These are phyloP conservation scores for Zaprionus africanus DNA, from an alignment of 1,140 invertebrate species.

Conservation along the genomic window DNA sequence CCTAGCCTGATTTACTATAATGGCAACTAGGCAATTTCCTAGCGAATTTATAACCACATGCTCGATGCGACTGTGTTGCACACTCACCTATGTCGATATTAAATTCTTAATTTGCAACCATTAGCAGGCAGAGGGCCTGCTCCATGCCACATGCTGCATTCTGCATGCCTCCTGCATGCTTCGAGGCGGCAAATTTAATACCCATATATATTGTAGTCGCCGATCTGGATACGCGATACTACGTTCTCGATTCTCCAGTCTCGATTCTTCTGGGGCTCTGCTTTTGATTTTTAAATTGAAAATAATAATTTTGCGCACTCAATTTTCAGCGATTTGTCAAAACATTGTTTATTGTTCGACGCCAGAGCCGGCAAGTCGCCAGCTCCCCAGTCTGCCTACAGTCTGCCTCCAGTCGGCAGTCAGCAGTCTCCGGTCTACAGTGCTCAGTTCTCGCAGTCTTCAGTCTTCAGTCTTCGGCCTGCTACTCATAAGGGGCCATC, in stretches of 20 bases:
- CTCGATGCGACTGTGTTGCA: neutral
- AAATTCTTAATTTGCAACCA: constrained; percentile 84
- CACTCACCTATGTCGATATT: constrained; percentile 58
- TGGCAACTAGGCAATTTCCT: constrained; percentile 60
- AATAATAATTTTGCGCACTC: constrained; percentile 84
- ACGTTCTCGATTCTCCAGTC: constrained; percentile 38
- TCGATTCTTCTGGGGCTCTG: constrained; percentile 22
- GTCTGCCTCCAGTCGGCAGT: constrained; percentile 5
- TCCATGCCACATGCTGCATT: constrained; percentile 9
- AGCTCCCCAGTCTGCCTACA: constrained; percentile 10
- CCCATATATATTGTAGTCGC: constrained; percentile 72
- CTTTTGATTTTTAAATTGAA: constrained; percentile 83
- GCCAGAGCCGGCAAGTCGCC: constrained; percentile 50
- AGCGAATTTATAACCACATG: constrained; percentile 64
- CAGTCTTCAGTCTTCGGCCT: constrained; percentile 4
- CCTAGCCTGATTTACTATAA: constrained; percentile 61
- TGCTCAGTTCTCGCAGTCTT: constrained; percentile 3
- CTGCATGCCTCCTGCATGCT: constrained; percentile 32
- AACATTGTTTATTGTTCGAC: constrained; percentile 84
- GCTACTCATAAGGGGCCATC: constrained; percentile 27
- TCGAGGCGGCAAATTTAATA: constrained; percentile 77
- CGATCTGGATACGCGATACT: constrained; percentile 18
- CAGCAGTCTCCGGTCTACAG: constrained; percentile 22
- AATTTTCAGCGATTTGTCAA: constrained; percentile 84
- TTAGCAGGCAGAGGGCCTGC: constrained; percentile 67